Percentiles rank a stretch among this genome's conserved stretches.
Evolutionary conservation across 2,888 invertebrate species (phyloP).

Genomic region (Ichneumon xanthorius): DNA sequence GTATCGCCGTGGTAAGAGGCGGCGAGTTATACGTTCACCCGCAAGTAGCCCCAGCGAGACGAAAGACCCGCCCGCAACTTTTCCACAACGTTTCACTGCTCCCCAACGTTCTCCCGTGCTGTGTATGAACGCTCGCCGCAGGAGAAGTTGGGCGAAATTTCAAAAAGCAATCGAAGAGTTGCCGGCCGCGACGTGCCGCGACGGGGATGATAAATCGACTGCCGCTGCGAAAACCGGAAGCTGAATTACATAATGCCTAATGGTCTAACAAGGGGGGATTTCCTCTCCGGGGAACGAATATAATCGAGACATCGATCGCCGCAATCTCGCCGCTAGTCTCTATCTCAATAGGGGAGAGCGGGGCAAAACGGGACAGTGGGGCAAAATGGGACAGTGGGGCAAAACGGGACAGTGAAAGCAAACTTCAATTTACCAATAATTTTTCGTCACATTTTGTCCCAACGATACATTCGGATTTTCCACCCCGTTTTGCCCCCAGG

Average conservation of each 20-base stretch:
- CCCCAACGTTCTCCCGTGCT: neutral
- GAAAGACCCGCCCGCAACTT: slow-evolving; percentile 23
- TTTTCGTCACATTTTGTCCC: no score
- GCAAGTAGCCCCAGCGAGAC: neutral
- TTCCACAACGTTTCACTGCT: slow-evolving; percentile 26
- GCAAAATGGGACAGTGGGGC: no score
- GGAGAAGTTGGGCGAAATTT: slow-evolving; percentile 5
- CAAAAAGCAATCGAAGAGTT: slow-evolving; percentile 38
- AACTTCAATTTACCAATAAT: no score
- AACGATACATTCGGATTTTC: no score
- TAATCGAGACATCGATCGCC: slow-evolving; percentile 32
- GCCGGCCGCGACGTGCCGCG: slow-evolving; percentile 25
- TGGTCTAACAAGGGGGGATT: slow-evolving; percentile 21
- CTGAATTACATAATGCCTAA: slow-evolving; percentile 36
- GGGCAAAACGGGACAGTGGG: no score
- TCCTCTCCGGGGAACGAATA: neutral
- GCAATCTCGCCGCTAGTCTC: slow-evolving; percentile 14
- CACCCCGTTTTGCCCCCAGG: no score
- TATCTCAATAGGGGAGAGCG: neutral
- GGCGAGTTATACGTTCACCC: slow-evolving; percentile 10
- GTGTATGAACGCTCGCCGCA: neutral
- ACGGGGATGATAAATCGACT: slow-evolving; percentile 30
- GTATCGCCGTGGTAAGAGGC: neutral
- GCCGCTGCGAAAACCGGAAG: slow-evolving; percentile 34
- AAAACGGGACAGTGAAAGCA: no score